These are phyloP conservation scores for Piprites chloris DNA, from an alignment of 2,113 vertebrate genomes.

Conservation along the genomic window DNA sequence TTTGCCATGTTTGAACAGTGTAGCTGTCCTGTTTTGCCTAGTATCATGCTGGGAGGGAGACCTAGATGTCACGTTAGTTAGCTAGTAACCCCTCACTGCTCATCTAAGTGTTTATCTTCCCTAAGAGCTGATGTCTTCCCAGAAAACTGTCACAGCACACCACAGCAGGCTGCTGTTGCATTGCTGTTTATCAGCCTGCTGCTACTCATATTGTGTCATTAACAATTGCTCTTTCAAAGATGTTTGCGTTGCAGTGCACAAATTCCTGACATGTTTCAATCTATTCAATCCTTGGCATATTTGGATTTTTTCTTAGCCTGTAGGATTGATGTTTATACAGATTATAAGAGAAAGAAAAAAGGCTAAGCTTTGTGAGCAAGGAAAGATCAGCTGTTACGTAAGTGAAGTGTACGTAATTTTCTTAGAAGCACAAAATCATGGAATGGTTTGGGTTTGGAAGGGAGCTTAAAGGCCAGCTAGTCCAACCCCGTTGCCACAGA, in stretches of 20 bases:
- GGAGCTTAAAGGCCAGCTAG: neutral
- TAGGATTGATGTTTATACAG: neutral
- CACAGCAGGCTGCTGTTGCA: neutral
- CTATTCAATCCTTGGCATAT: neutral
- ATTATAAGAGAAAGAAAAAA: neutral
- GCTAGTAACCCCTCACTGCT: neutral
- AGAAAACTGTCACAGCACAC: neutral
- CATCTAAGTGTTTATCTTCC: neutral
- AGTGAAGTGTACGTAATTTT: neutral
- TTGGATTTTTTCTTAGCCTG: neutral
- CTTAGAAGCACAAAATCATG: neutral
- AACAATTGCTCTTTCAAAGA: neutral
- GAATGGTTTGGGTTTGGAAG: neutral
- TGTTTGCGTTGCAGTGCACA: neutral
- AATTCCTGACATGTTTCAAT: neutral
- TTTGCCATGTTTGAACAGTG: neutral
- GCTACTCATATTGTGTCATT: neutral
- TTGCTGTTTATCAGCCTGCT: neutral
- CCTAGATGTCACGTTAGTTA: neutral
- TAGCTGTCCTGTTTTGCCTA: neutral
- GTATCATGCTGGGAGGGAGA: neutral
- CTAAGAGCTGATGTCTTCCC: neutral
- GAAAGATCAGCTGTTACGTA: neutral
- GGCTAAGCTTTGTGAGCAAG: neutral
- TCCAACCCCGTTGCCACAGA: neutral